Evolutionary conservation across 2,113 vertebrate species (phyloP), one percentile per base, ranked within the genome.

Genomic region (Leptosomus discolor): DNA sequence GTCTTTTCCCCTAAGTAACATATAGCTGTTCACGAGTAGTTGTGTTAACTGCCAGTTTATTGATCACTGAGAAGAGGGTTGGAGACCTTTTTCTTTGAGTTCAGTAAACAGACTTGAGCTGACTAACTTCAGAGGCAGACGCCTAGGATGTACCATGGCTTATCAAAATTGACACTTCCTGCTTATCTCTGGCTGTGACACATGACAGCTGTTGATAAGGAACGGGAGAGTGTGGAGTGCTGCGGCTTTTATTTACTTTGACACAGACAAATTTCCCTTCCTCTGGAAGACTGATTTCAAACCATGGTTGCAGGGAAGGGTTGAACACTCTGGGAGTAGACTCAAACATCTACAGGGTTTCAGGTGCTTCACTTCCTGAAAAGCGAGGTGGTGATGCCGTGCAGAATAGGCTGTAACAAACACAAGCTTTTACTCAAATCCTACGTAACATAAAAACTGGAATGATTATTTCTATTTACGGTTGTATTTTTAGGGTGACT

Each of bases 401-500:
- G 30, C 18, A 12, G 20, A 37, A 48, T 37, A 41, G 41, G 23
- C 68, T 50, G 67, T 65, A 24, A 34, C 34, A 50, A 46, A 8
- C 1, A 3, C 26, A 76, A 21, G 58, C 12, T 78, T 32, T 29
- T 32, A 15, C 43, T 71, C 45, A 34, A 45, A 20, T 46, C 4
- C n/a, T 81, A 27, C 17, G 2, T 34, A 23, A 1, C 37, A 5
- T 2, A 9, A 32, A 5, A 6, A 8, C 37, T 23, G 36, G 8
- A 15, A 0, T 90, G 34, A 79, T 68, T 30, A 2, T 34, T 78
- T 21, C 16, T 92, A 3, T 60, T 51, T 76, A 10, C 21, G 56
- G 0, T 60, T 95, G 36, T 96, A 41, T 97, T 94, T 91, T n/a
- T 85, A 99, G 99, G 99, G 99, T 37, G 99, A 99, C 97, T 99